Evolutionary conservation across 2,888 invertebrate species (phyloP), one percentile per base, ranked within the genome.

Genomic region (Lampropteryx suffumata): DNA sequence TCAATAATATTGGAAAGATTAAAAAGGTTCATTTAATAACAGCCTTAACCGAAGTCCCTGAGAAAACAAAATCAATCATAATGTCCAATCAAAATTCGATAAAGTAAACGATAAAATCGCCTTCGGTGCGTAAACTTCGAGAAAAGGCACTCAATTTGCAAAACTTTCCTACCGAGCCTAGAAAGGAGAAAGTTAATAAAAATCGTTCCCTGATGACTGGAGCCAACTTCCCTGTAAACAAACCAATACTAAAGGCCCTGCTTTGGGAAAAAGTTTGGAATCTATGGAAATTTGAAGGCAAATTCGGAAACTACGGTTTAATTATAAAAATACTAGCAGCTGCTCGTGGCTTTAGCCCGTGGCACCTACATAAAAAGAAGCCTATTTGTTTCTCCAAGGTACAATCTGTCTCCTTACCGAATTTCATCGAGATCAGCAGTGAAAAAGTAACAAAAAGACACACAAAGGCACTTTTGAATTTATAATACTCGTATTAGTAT

Each of bases 181-280:
- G 57, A 40, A 48, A 36, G 32, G 32, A 28, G 53, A 76, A 82
- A 84, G 84, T 87, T 87, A 83, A 85, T 86, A 87, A 88, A 87
- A 86, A 86, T 84, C 73, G 84, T 65, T 81, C 78, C 81, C 82
- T 77, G 84, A 84, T 82, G 78, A 84, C 81, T 83, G 70, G 62
- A 65, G 69, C 67, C 73, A 84, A 84, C 75, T 83, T 83, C 65
- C 62, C 67, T 69, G 77, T 82, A 80, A 83, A 83, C 84, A 83
- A 73, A 78, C 77, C 77, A 74, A 79, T 77, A 73, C 76, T 61
- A 66, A 61, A 61, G 70, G 28, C 17, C 14, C 10, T 32, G 55
- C 50, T 39, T 46, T 45, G 39, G 41, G 40, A 35, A 45, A 26
- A 37, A 53, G 51, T 50, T 55, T 17, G 12, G 9, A 9, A 41